Evolutionary conservation across 2,888 invertebrate genomes (phyloP).

Genomic region (Papilio demoleus): DNA sequence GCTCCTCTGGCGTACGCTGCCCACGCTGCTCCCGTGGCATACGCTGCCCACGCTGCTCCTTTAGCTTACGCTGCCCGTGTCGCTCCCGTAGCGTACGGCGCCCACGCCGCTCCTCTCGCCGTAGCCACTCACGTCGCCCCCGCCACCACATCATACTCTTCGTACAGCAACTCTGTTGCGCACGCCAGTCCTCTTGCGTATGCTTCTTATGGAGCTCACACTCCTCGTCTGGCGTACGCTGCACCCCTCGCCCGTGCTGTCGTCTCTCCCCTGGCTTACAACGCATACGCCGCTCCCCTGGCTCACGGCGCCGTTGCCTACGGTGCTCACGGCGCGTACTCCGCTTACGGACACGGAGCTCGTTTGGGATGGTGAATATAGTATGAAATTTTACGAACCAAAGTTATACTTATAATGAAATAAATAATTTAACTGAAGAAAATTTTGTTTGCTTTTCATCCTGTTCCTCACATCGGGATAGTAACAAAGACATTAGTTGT

Average conservation of each 20-base stretch:
- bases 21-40: slow-evolving; percentile 48
- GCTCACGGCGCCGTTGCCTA: slow-evolving; percentile 46
- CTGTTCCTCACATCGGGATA: not conserved
- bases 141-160: slow-evolving; percentile 58
- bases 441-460: not conserved
- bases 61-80: slow-evolving; percentile 47
- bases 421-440: slow-evolving; percentile 7
- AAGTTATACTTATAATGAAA: slow-evolving; percentile 26
- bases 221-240: slow-evolving; percentile 26
- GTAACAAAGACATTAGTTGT: not conserved
- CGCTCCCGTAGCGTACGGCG: slow-evolving; percentile 44
- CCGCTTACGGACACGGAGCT: slow-evolving; percentile 50
- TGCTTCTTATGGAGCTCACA: slow-evolving; percentile 18
- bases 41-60: slow-evolving; percentile 48
- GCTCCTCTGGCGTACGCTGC: slow-evolving; percentile 41
- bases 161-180: slow-evolving; percentile 20
- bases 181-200: slow-evolving; percentile 20
- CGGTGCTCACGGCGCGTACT: slow-evolving; percentile 52
- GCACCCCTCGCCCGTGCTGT: slow-evolving; percentile 17
- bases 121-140: slow-evolving; percentile 41
- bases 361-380: slow-evolving; percentile 46
- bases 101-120: slow-evolving; percentile 55
- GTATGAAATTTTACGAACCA: slow-evolving; percentile 12
- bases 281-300: slow-evolving; percentile 44
- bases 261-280: slow-evolving; percentile 43